Conservation (phyloP, 2,797 vertebrate species). For the Rhynchotus rufescens region DNA sequence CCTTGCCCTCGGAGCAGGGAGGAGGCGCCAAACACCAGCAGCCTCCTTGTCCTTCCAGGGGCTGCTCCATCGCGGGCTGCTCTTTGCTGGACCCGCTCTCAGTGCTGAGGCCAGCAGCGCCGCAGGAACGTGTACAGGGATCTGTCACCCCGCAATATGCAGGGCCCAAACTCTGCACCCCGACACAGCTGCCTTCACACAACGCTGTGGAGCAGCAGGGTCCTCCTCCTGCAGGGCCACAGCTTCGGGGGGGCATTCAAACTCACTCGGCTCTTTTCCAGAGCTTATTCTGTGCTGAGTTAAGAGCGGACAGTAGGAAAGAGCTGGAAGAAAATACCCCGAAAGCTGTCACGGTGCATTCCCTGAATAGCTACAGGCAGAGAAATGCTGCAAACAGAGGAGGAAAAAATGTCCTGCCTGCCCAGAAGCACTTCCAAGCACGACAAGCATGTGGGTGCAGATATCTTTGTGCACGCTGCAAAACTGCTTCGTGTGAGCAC, state of each 20-base stretch:
- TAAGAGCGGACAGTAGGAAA: conserved; percentile 16
- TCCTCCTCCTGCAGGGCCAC: neutral
- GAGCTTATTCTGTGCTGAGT: neutral
- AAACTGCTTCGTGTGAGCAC: neutral
- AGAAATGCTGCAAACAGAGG: neutral
- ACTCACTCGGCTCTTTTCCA: neutral
- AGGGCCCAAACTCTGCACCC: neutral
- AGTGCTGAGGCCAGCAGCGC: neutral
- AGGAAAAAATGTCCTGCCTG: neutral
- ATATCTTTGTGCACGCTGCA: neutral
- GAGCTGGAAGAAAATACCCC: conserved; percentile 24
- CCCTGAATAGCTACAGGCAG: neutral
- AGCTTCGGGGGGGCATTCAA: neutral
- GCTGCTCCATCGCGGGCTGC: neutral
- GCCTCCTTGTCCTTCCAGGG: neutral
- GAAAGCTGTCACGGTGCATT: neutral
- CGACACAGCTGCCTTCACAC: fast-evolving
- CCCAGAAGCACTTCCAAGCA: neutral
- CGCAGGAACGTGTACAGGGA: neutral
- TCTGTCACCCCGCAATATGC: neutral
- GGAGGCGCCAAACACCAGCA: neutral
- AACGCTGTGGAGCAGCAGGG: neutral
- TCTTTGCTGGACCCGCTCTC: neutral
- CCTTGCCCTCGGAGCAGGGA: neutral
- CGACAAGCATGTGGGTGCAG: neutral